Percentiles rank a stretch among this genome's conserved stretches.
phyloP scores from a whole-genome alignment of 2,888 invertebrate species.

The Nomada lathburiana region DNA sequence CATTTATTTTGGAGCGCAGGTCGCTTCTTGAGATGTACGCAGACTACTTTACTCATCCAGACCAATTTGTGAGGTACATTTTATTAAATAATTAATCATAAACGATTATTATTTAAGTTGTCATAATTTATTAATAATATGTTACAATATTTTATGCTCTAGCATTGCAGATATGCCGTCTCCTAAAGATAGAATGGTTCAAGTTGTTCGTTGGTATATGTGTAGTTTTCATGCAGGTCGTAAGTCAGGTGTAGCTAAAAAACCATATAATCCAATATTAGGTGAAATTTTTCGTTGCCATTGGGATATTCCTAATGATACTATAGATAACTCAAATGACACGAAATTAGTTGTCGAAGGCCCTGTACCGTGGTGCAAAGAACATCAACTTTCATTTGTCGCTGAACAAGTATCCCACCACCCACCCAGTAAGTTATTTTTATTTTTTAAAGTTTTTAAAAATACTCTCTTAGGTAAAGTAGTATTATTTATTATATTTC shows the following conservation, averaged over 20 bases:
- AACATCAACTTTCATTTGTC: conserved; percentile 95
- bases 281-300: conserved; percentile 98
- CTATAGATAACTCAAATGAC: conserved; percentile 66
- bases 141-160: conserved; percentile 11
- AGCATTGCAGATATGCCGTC: conserved; percentile 96
- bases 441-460: conserved; percentile 1
- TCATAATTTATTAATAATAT: not conserved
- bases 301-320: conserved; percentile 89
- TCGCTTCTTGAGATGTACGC: conserved; percentile 99
- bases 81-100: not conserved
- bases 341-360: conserved; percentile 88
- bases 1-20: conserved; percentile 98
- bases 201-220: conserved; percentile 98
- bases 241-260: conserved; percentile 98
- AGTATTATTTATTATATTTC: conserved; percentile 69
- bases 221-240: conserved; percentile 99
- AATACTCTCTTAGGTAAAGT: not conserved
- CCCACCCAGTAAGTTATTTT: conserved; percentile 91
- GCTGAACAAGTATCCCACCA: conserved; percentile 99
- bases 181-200: conserved; percentile 96
- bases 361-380: conserved; percentile 95
- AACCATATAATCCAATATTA: conserved; percentile 99
- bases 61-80: conserved; percentile 94
- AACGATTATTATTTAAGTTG: not conserved
- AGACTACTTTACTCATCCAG: conserved; percentile 99